phyloP scores from a whole-genome alignment of 1,140 invertebrate genomes.

The Cryptotermes secundus region DNA sequence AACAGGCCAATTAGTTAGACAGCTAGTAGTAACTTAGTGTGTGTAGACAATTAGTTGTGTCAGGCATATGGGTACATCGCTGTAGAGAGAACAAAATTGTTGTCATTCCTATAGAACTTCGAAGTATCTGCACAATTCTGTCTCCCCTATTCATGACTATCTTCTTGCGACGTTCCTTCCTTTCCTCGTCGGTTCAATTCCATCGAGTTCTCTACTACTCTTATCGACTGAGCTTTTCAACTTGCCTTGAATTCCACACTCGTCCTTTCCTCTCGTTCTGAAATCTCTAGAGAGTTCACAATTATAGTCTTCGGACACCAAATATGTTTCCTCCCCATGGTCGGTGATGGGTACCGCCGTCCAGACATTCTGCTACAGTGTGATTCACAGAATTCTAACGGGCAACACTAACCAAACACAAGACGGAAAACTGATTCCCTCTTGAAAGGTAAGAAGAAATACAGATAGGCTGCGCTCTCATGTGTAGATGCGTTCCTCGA shows the following conservation, averaged over 20 bases:
- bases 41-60: too few species aligned
- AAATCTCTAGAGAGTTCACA: constrained; percentile 3
- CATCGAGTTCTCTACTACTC: background rate
- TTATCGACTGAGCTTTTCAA: constrained; percentile 1
- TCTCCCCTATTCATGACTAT: background rate
- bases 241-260: constrained; percentile 11
- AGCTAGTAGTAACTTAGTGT: too few species aligned
- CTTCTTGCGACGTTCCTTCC: background rate
- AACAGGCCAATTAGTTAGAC: too few species aligned
- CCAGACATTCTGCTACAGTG: background rate
- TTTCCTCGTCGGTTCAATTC: background rate
- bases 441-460: too few species aligned
- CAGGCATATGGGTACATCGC: too few species aligned
- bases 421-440: too few species aligned
- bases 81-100: background rate
- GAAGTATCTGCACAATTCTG: background rate
- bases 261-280: background rate
- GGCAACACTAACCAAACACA: too few species aligned
- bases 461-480: too few species aligned
- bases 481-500: too few species aligned
- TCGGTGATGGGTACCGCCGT: background rate
- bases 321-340: background rate
- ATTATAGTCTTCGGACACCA: background rate
- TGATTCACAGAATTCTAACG: background rate
- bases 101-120: background rate